These are phyloP conservation scores for Heliconius aoede DNA, from an alignment of 2,888 invertebrate genomes.

Conservation along the genomic window DNA sequence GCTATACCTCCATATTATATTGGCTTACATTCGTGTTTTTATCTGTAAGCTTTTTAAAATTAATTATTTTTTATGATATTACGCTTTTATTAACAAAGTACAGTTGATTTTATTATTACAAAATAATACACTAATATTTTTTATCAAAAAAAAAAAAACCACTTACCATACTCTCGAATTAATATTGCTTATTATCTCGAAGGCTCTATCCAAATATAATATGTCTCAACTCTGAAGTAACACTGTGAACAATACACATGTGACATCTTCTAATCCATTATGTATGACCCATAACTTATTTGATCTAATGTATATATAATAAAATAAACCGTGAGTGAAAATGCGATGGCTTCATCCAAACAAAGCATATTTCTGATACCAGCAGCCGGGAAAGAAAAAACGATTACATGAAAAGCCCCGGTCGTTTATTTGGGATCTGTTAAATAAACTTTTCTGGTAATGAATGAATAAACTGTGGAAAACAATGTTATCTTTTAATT, in stretches of 20 bases:
- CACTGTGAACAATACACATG: background rate
- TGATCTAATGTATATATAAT: conserved; percentile 17
- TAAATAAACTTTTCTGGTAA: conserved; percentile 8
- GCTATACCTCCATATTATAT: too few relatives aligned
- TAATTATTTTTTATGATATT: too few relatives aligned
- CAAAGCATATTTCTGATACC: conserved; percentile 20
- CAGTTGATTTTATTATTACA: too few relatives aligned
- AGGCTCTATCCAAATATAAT: background rate
- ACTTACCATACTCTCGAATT: background rate
- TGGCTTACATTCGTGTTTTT: too few relatives aligned
- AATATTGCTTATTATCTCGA: background rate
- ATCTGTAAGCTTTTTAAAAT: too few relatives aligned
- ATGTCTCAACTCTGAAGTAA: background rate
- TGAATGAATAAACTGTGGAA: conserved; percentile 14
- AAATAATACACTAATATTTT: background rate
- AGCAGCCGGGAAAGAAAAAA: conserved; percentile 13
- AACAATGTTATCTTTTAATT: conserved; percentile 17
- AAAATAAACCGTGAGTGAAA: conserved; percentile 12
- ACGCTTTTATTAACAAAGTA: too few relatives aligned
- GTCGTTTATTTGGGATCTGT: conserved; percentile 12
- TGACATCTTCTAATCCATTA: conserved; percentile 21
- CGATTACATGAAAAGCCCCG: conserved; percentile 6
- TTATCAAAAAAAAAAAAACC: background rate
- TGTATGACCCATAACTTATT: conserved; percentile 1
- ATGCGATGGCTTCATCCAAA: conserved; percentile 13